phyloP scores from a whole-genome alignment of 2,888 invertebrate genomes.

The Incurvaria masculella region DNA sequence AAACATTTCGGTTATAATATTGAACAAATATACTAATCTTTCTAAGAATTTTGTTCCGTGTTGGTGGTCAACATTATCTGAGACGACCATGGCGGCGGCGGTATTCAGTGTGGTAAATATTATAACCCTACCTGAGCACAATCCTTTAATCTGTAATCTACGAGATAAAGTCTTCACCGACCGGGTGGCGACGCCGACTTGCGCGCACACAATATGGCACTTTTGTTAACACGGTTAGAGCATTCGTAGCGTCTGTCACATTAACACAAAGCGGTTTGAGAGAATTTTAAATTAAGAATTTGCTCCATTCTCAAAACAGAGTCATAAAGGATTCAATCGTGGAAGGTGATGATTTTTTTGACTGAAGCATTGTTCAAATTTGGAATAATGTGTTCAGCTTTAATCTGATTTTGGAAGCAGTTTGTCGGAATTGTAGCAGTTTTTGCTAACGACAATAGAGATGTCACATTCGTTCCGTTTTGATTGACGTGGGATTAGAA shows the following conservation, averaged over 20 bases:
- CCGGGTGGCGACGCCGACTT: not conserved
- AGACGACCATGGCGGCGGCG: not conserved
- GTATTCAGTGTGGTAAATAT: not conserved
- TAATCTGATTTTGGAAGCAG: conserved; percentile 20
- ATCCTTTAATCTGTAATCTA: conserved; percentile 27
- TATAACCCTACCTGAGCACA: conserved; percentile 21
- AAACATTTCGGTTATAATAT: no score
- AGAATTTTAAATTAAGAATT: conserved; percentile 39
- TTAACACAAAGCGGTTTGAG: conserved; percentile 27
- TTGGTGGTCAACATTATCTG: no score
- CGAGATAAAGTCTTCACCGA: not conserved
- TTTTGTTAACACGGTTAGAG: not conserved
- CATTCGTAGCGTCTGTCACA: conserved; percentile 32
- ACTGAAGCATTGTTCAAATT: conserved; percentile 29
- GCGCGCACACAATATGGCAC: not conserved
- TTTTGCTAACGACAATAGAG: not conserved
- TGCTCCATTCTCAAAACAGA: conserved; percentile 18
- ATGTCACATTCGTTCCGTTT: not conserved
- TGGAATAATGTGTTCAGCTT: conserved; percentile 27
- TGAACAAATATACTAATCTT: no score
- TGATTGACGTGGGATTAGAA: not conserved
- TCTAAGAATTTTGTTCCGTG: no score
- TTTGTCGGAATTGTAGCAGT: conserved; percentile 16
- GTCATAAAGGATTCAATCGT: conserved; percentile 32
- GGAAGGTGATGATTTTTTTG: conserved; percentile 34